Base-by-base conservation (phyloP, 2,888 invertebrate genomes). In the Endotricha flammealis region DNA sequence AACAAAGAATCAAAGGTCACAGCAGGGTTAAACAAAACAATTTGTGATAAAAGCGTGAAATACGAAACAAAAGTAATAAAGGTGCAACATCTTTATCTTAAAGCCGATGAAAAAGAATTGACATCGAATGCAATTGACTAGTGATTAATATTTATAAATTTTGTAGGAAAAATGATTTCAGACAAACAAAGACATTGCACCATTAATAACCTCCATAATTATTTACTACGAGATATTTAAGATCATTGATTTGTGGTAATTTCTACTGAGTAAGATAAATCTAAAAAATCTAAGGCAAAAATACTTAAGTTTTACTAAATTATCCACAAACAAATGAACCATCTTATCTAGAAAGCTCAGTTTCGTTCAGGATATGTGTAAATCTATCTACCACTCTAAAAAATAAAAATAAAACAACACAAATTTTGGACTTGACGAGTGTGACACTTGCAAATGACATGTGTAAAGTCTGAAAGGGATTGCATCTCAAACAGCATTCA, bases 21-120 rank as follows among this genome's bases (percentile, higher is more conserved):
- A 48, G 56, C 78, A 82, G 82, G 80, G 73, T 83, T 85, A 80
- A 79, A 81, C 60, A 81, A 83, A 82, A 83, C 81, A 54, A 42
- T 53, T 57, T 50, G 72, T 80, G 81, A 78, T 49, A 54, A 41
- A 85, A 83, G 85, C 85, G 67, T 76, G 80, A 77, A 62, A 60
- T 38, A 52, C 57, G 69, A 56, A 64, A 69, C 55, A 57, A 57
- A 58, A 44, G 48, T 54, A 53, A 52, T 39, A 36, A 52, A n/a
- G n/a, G 3, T 12, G 53, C 72, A 65, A 79, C 67, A 70, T 54
- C 72, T 59, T 69, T 60, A 65, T 69, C 73, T 67, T 28, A 5
- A 31, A 28, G 40, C 36, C 42, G 39, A 50, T 55, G 11, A 16
- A 17, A n/a, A 29, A 30, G 11, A 23, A 20, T 8, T 8, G 7